Evolutionary conservation across 1,140 invertebrate species (phyloP), one percentile per base, ranked within the genome.

Genomic region (Drosophila micromelanica): DNA sequence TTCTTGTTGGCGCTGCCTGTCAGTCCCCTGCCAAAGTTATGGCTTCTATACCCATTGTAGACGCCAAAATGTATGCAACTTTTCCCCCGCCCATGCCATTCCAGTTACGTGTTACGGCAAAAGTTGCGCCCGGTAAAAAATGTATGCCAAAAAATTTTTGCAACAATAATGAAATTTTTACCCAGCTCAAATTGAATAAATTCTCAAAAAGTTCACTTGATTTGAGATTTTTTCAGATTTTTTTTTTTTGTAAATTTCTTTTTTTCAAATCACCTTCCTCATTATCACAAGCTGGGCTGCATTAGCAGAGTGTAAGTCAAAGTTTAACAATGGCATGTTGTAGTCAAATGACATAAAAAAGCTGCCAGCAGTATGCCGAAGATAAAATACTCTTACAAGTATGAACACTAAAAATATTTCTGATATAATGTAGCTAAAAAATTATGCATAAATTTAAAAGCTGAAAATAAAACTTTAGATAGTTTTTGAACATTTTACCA

Each of bases 41-140:
- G 73, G 45, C 61, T 62, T 32, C 42, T 52, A 61, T 56, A 27
- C 37, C 51, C 61, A 42, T 62, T 65, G 62, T 71, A 48, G 59
- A 74, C 49, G 46, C 52, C 43, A 38, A 72, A 65, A 68, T 73
- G 32, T 68, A 62, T 61, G 51, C 64, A 70, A 77, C 59, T 45
- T 63, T 85, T 85, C 67, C 77, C 43, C 63, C 68, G 68, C 55
- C 60, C 37, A 35, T 45, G 45, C 43, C 59, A 49, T 27, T 23
- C 35, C 80, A 61, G 81, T 69, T 65, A 84, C 64, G 73, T 80
- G 81, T 70, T 23, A 23, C n/a, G 32, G 20, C 23, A 46, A 42
- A 67, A 68, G 40, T 80, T 61, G 35, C 57, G 30, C 20, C 46
- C 56, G 11, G 73, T 17, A 43, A 38, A 57, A 76, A 59, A 61